Percentiles rank a stretch among this genome's conserved stretches.
phyloP scores from a whole-genome alignment of 2,797 vertebrate species.

The Sternotherus odoratus region DNA sequence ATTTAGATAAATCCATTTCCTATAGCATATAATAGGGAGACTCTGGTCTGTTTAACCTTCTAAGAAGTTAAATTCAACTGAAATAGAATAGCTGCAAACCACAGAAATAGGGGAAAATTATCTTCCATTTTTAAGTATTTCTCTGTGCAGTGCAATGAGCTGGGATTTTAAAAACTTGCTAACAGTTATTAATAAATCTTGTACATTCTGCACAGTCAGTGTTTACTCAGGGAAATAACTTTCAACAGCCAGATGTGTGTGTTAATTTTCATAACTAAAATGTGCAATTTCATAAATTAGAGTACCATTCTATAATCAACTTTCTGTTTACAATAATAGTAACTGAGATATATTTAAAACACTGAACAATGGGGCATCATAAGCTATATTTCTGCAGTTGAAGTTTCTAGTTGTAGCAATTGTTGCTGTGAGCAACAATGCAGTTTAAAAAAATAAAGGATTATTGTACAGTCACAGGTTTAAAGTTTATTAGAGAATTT shows the following conservation, averaged over 20 bases:
- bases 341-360: background rate
- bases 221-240: conserved; percentile 65
- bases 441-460: background rate
- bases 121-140: conserved; percentile 58
- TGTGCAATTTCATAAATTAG: conserved; percentile 47
- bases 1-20: conserved; percentile 27
- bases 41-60: conserved; percentile 58
- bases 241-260: conserved; percentile 67
- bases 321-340: background rate
- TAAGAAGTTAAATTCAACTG: conserved; percentile 56
- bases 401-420: conserved; percentile 6
- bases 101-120: conserved; percentile 55
- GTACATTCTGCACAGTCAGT: conserved; percentile 57
- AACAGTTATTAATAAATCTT: conserved; percentile 64
- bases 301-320: conserved; percentile 31
- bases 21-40: conserved; percentile 37
- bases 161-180: conserved; percentile 43
- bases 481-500: background rate
- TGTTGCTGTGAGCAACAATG: background rate
- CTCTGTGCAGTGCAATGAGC: conserved; percentile 32
- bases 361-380: background rate
- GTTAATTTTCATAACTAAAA: conserved; percentile 54
- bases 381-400: background rate
- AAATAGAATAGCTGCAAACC: conserved; percentile 29
- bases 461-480: background rate